Percentiles rank a stretch among this genome's conserved stretches.
Conservation (phyloP, 1,140 invertebrate genomes). For the Lasaia peninsularis region DNA sequence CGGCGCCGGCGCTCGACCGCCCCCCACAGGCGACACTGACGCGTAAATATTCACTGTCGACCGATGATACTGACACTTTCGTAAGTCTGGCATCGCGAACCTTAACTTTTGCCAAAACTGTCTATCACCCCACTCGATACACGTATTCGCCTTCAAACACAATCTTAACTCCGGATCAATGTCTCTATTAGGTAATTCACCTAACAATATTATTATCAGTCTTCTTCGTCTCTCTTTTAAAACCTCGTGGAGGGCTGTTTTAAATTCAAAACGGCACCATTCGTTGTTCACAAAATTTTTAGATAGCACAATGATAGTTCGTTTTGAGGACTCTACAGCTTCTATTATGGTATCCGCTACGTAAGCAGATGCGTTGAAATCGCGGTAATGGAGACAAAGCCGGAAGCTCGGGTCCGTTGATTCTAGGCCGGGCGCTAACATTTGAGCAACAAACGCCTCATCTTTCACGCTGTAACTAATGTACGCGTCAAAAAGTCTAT, state of each 20-base stretch:
- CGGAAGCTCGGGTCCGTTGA: slow-evolving; percentile 85
- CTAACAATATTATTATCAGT: slow-evolving; percentile 91
- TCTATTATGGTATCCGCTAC: slow-evolving; percentile 93
- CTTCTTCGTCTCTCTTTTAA: slow-evolving; percentile 89
- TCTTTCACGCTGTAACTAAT: slow-evolving; percentile 94
- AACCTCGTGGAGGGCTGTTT: slow-evolving; percentile 93
- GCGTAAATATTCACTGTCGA: slow-evolving; percentile 83
- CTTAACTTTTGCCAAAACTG: slow-evolving; percentile 96
- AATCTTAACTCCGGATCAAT: slow-evolving; percentile 93
- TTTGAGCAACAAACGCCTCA: slow-evolving; percentile 91
- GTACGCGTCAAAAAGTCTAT: slow-evolving; percentile 93
- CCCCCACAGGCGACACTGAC: slow-evolving; percentile 73
- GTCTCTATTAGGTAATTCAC: slow-evolving; percentile 89
- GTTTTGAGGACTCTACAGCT: slow-evolving; percentile 91
- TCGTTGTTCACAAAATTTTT: slow-evolving; percentile 96
- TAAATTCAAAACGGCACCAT: slow-evolving; percentile 96
- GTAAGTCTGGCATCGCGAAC: slow-evolving; percentile 91
- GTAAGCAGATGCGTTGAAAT: slow-evolving; percentile 88
- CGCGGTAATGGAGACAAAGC: slow-evolving; percentile 91
- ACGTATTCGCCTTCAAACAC: slow-evolving; percentile 93
- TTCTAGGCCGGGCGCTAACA: slow-evolving; percentile 89
- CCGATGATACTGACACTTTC: slow-evolving; percentile 79
- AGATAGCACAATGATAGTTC: slow-evolving; percentile 93
- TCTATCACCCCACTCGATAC: slow-evolving; percentile 94
- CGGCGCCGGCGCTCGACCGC: slow-evolving; percentile 80